Conservation (phyloP, 2,797 vertebrate species). For the Pristis pectinata region DNA sequence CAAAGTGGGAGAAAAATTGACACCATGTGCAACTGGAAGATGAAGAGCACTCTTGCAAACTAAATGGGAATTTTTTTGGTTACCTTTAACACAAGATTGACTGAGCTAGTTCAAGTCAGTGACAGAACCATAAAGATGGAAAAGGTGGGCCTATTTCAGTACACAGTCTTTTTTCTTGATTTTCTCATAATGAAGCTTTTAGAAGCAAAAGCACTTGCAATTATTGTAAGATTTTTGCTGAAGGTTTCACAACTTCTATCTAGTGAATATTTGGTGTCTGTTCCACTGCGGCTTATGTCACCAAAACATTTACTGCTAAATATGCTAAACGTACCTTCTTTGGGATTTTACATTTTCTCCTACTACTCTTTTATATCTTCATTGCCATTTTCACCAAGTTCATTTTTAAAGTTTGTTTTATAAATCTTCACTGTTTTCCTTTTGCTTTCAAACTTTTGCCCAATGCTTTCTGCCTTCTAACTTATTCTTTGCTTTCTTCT, state of each 20-base stretch:
- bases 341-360: background rate
- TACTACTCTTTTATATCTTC: background rate
- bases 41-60: too few relatives aligned
- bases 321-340: too few relatives aligned
- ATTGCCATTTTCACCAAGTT: background rate
- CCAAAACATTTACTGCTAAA: background rate
- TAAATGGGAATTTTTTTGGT: background rate
- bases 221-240: background rate
- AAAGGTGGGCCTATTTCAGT: background rate
- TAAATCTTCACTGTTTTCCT: background rate
- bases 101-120: background rate
- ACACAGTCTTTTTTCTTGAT: background rate
- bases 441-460: background rate
- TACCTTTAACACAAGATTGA: background rate
- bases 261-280: background rate
- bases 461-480: background rate
- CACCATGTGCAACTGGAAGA: too few relatives aligned
- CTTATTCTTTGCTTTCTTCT: background rate
- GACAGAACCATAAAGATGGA: background rate
- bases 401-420: background rate
- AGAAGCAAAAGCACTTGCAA: background rate
- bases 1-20: too few relatives aligned
- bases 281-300: background rate
- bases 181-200: background rate
- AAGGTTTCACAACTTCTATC: background rate